Conservation (phyloP, 2,113 vertebrate genomes). For the Lipotes vexillifer region DNA sequence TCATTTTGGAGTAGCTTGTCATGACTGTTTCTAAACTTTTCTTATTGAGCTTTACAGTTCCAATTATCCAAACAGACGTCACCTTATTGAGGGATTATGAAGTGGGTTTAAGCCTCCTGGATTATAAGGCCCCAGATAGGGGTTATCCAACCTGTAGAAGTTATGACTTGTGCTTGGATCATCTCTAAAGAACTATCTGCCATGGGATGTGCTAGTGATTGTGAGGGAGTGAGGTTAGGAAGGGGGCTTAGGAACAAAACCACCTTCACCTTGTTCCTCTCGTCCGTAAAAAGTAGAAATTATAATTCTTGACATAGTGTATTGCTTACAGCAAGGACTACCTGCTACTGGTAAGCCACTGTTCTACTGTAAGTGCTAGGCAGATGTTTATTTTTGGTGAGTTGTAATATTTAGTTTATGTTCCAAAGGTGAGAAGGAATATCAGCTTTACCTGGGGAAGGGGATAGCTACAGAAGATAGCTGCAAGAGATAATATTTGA, state of each 20-base stretch:
- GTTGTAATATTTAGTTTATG: neutral
- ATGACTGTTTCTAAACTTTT: slow-evolving; percentile 64
- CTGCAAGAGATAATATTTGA: slow-evolving; percentile 1
- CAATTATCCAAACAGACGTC: slow-evolving; percentile 60
- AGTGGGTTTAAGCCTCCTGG: neutral
- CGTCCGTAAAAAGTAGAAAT: neutral
- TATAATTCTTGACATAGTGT: neutral
- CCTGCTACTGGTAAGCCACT: neutral
- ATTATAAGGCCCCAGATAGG: neutral
- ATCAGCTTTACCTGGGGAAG: neutral
- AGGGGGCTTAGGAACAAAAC: neutral
- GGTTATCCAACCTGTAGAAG: neutral
- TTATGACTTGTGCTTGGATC: neutral
- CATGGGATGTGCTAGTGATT: neutral
- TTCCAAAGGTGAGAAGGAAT: neutral
- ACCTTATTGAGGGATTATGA: slow-evolving; percentile 53
- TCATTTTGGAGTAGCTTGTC: slow-evolving; percentile 55
- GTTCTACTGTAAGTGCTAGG: neutral
- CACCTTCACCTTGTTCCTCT: slow-evolving; percentile 4
- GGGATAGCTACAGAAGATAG: neutral
- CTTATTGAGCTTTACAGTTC: slow-evolving; percentile 67
- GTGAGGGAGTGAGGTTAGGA: neutral
- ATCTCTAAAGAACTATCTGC: neutral
- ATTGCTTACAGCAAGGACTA: neutral
- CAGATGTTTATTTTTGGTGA: slow-evolving; percentile 25